These are phyloP conservation scores for Steinernema carpocapsae DNA, from an alignment of 2,888 invertebrate genomes.

Conservation along the genomic window DNA sequence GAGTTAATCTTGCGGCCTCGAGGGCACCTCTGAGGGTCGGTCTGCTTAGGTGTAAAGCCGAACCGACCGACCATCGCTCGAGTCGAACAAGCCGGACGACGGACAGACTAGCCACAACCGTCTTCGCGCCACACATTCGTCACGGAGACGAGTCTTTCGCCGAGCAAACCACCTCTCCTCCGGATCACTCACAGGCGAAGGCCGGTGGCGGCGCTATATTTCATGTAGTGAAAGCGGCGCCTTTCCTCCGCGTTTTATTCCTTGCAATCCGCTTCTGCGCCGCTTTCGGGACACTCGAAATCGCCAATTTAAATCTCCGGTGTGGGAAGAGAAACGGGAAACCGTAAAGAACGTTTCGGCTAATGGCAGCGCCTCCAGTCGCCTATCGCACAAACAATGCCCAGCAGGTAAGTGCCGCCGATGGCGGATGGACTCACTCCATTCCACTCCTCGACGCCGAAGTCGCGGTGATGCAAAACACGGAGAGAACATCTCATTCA, in stretches of 20 bases:
- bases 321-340: conserved; percentile 10
- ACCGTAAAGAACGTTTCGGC: conserved; percentile 24
- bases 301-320: background rate
- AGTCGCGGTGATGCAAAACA: conserved; percentile 16
- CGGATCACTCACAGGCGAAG: too few relatives aligned
- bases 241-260: conserved; percentile 8
- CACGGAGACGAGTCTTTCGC: conserved; percentile 8
- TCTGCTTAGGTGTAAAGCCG: conserved; percentile 20
- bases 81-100: background rate
- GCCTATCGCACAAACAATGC: conserved; percentile 35
- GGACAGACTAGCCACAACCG: conserved; percentile 15
- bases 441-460: too few relatives aligned
- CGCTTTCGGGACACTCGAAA: too few relatives aligned
- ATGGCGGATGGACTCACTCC: background rate
- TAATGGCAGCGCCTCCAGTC: conserved; percentile 31
- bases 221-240: conserved; percentile 9
- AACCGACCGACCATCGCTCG: background rate
- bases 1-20: background rate
- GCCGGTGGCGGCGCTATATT: conserved; percentile 20
- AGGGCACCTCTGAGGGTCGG: conserved; percentile 1
- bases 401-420: conserved; percentile 27
- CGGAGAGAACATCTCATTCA: conserved; percentile 12
- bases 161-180: background rate
- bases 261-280: too few relatives aligned
- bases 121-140: conserved; percentile 18